Evolutionary conservation across 2,797 vertebrate species (phyloP), one percentile per base, ranked within the genome.

Genomic region (Gallinago nigripennis): DNA sequence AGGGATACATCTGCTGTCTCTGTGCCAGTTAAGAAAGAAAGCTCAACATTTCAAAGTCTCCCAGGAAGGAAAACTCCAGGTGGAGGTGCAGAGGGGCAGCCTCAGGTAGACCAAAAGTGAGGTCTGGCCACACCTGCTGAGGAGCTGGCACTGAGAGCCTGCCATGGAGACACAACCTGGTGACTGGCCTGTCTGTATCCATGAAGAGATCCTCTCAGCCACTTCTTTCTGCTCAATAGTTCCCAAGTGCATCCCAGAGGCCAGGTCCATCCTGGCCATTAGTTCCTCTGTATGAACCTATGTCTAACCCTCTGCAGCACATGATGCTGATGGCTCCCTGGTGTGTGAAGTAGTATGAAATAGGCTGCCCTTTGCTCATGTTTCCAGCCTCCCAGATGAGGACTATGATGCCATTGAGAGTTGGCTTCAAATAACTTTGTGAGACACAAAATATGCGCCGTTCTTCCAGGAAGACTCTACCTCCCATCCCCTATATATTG

Each of bases 311-410:
- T 48, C 46, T 21, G 43, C 86, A 86, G 78, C 45, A 17, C 66
- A 31, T 18, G 19, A 48, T 9, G 39, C 71, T 87, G 94, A 85
- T 90, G 84, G 84, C 76, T 95, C 91, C 86, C 91, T 64, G 63
- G 84, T 61, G 79, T 33, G 72, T 68, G 61, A 48, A 48, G 23
- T 48, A 48, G 79, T 51, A 69, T 65, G 61, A 88, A 73, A 87
- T 43, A 81, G 23, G 6, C 33, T 90, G 70, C 78, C 86, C 82
- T 94, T 85, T 70, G 43, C 80, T 86, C 92, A 60, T 33, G 17
- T 71, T 81, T 88, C 69, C 69, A 82, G 71, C 69, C 80, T 95
- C 88, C 24, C 75, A 66, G 46, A 86, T 56, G 89, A 82, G 43
- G 71, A 33, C 1, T 25, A 54, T 0, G 3, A 53, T 37, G 20